Conservation (phyloP, 2,888 invertebrate species). For the Graphium colonna region DNA sequence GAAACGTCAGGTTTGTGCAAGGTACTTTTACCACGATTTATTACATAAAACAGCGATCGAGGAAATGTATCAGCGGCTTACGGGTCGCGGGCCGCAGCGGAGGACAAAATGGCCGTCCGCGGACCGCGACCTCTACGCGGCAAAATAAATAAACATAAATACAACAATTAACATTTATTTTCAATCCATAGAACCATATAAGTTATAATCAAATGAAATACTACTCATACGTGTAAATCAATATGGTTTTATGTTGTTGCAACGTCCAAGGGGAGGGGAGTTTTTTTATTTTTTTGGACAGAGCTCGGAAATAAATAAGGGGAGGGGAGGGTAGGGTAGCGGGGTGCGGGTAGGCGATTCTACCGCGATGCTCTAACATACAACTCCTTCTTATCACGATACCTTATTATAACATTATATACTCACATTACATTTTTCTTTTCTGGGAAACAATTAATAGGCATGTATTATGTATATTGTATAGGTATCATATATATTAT, state of each 20-base stretch:
- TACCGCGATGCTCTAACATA: conserved; percentile 23
- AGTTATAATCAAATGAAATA: conserved; percentile 71
- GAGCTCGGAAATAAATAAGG: conserved; percentile 48
- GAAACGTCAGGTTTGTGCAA: conserved; percentile 59
- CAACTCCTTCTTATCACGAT: conserved; percentile 26
- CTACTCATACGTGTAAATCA: conserved; percentile 66
- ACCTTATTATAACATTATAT: conserved; percentile 46
- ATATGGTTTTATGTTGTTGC: conserved; percentile 69
- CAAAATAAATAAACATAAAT: conserved; percentile 62
- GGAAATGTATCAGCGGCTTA: conserved; percentile 48
- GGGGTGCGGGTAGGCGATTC: conserved; percentile 24
- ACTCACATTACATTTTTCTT: conserved; percentile 49
- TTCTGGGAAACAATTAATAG: conserved; percentile 43
- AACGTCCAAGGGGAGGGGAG: conserved; percentile 31
- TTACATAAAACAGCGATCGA: conserved; percentile 62
- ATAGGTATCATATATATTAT: conserved; percentile 49
- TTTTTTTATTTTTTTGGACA: conserved; percentile 61
- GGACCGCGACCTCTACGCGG: conserved; percentile 22
- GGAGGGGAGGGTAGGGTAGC: conserved; percentile 45
- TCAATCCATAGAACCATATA: conserved; percentile 78
- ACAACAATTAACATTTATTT: conserved; percentile 78
- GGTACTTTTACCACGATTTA: conserved; percentile 64
- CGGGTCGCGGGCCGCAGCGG: conserved; percentile 27
- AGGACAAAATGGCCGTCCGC: no score
- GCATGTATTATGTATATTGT: conserved; percentile 34